Conservation (phyloP, 2,113 vertebrate genomes). For the Lophotis ruficrista region DNA sequence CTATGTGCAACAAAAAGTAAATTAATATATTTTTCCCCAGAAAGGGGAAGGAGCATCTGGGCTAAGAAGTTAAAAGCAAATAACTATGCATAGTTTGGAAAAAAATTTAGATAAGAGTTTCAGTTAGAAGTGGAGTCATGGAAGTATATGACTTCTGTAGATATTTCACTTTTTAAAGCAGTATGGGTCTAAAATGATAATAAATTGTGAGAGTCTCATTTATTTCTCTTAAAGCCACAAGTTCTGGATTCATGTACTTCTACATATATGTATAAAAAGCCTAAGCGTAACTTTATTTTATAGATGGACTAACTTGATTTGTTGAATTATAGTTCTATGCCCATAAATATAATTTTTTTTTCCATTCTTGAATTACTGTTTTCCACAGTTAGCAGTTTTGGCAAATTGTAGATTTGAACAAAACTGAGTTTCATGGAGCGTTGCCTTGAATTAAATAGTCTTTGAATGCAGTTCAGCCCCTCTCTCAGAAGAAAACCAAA, state of each 20-base stretch:
- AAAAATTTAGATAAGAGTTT: background rate
- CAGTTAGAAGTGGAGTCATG: background rate
- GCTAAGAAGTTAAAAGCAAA: background rate
- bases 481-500: background rate
- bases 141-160: background rate
- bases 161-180: background rate
- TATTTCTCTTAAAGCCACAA: background rate
- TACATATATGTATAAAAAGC: background rate
- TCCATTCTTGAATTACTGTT: background rate
- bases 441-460: background rate
- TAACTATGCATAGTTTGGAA: background rate
- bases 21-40: rapidly evolving
- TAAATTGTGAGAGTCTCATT: background rate
- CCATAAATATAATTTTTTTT: background rate
- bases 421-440: background rate
- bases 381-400: background rate
- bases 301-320: background rate
- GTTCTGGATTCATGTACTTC: background rate
- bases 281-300: background rate
- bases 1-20: background rate
- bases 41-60: background rate
- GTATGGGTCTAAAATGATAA: background rate
- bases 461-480: background rate
- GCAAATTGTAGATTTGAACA: background rate
- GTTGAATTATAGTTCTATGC: background rate